A percentile compares a stretch with the other conserved stretches of the same genome.
Conservation (phyloP, 1,140 invertebrate species). For the Dreissena polymorpha region DNA sequence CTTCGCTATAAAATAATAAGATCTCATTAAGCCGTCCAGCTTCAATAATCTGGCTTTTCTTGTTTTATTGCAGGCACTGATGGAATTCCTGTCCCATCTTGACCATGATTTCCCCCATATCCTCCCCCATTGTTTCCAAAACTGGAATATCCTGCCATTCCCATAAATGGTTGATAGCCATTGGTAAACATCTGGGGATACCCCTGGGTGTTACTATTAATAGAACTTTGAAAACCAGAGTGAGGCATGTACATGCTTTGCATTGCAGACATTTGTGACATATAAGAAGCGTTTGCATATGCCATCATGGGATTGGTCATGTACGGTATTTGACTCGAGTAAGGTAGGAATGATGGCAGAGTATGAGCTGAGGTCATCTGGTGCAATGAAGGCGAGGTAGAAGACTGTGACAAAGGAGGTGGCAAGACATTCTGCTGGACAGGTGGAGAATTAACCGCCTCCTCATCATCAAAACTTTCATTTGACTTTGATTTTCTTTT, state of each 20-base stretch:
- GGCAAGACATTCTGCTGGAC: constrained; percentile 8
- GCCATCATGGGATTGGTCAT: background rate
- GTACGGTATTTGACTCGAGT: constrained; percentile 19
- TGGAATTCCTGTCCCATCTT: too few species aligned
- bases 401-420: background rate
- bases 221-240: background rate
- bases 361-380: background rate
- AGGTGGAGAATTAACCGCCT: background rate
- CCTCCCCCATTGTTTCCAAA: too few species aligned
- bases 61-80: constrained; percentile 22
- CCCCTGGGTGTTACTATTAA: background rate
- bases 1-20: too few species aligned
- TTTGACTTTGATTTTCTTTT: constrained; percentile 43
- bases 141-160: background rate
- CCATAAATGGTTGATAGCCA: background rate
- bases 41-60: constrained; percentile 35
- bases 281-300: constrained; percentile 9
- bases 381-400: background rate
- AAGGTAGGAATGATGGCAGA: constrained; percentile 12
- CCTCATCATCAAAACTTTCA: background rate
- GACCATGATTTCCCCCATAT: too few species aligned
- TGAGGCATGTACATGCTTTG: background rate
- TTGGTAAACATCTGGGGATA: constrained; percentile 15
- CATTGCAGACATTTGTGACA: constrained; percentile 22
- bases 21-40: too few species aligned